Base-by-base conservation (phyloP, 2,888 invertebrate genomes). In the Stenotaenia linearis region DNA sequence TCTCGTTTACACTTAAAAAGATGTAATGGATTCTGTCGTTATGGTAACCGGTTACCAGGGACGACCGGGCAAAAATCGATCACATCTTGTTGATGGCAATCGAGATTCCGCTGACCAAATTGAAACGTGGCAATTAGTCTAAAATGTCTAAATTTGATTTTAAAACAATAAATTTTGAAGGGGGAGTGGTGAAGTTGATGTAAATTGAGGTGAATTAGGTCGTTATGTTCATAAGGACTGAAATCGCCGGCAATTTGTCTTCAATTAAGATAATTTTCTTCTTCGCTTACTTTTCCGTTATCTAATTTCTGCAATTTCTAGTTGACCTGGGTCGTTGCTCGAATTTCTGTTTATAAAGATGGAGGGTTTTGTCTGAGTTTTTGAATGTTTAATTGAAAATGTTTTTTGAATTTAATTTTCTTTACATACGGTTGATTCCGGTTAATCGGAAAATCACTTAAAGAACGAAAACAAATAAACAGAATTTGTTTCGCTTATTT, bases 11-110 rank as follows among this genome's bases (percentile, higher is more conserved):
- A 61, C 61, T 61, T 61, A 25, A 25, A 23, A 45, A 61, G 61
- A 28, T 61, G 61, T 61, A 61, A 61, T 61, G 61, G 61, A 61
- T 25, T 61, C 61, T 61, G 61, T 61, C 25, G 61, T 61, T 61
- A 61, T 61, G 61, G 61, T 25, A 61, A 61, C 61, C 4, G 25
- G 28, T 25, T 28, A 28, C 61, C 12, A 28, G 61, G 61, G 56
- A 15, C 23, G 7, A 61, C 61, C 7, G 61, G 25, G 61, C n/a
- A 45, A 45, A 61, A 28, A 61, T 61, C 61, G 61, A 61, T 61
- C 61, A 15, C 61, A 15, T n/a, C n/a, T n/a, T n/a, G n/a, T n/a
- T 23, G 61, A 61, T 61, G 61, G 61, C 61, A 25, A 45, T 45
- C 15, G n/a, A 18, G 45, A 45, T 45, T 45, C 45, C 45, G 45